Percentiles rank a stretch among this genome's conserved stretches.
These are phyloP conservation scores for Xiphophorus maculatus DNA, from an alignment of 2,113 vertebrate species.

Conservation along the genomic window DNA sequence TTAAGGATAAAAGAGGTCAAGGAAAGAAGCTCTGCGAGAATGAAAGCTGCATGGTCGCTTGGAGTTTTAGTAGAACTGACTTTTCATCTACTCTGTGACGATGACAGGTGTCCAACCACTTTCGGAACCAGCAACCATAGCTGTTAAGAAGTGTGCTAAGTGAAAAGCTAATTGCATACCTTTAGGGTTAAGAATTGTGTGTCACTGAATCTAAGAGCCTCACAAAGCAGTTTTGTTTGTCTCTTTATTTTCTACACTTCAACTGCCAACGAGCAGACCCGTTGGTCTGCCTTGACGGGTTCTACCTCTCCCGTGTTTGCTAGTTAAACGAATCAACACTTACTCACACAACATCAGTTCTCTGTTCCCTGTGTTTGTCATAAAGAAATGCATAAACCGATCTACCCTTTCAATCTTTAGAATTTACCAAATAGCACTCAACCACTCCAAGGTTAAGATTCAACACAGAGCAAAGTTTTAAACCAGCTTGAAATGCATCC, in stretches of 20 bases:
- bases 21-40: constrained; percentile 26
- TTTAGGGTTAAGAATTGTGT: constrained; percentile 57
- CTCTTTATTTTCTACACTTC: constrained; percentile 16
- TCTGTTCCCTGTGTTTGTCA: constrained; percentile 33
- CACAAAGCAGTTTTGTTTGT: constrained; percentile 36
- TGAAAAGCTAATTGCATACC: constrained; percentile 60
- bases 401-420: neutral
- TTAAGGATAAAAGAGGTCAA: constrained; percentile 17
- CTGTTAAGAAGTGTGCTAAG: constrained; percentile 3
- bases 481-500: neutral
- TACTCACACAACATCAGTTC: constrained; percentile 25
- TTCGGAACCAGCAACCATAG: constrained; percentile 44
- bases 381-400: constrained; percentile 3
- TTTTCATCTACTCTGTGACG: constrained; percentile 50
- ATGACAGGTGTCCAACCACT: constrained; percentile 22
- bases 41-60: constrained; percentile 13
- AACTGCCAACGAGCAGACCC: constrained; percentile 72
- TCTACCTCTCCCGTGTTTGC: constrained; percentile 44
- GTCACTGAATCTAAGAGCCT: constrained; percentile 23
- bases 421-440: neutral
- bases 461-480: neutral
- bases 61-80: constrained; percentile 20
- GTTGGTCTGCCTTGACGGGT: constrained; percentile 80
- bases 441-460: neutral
- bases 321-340: constrained; percentile 13